These are phyloP conservation scores for Meandrina meandrites DNA, from an alignment of 92 coral and sea anemone species.

Conservation along the genomic window DNA sequence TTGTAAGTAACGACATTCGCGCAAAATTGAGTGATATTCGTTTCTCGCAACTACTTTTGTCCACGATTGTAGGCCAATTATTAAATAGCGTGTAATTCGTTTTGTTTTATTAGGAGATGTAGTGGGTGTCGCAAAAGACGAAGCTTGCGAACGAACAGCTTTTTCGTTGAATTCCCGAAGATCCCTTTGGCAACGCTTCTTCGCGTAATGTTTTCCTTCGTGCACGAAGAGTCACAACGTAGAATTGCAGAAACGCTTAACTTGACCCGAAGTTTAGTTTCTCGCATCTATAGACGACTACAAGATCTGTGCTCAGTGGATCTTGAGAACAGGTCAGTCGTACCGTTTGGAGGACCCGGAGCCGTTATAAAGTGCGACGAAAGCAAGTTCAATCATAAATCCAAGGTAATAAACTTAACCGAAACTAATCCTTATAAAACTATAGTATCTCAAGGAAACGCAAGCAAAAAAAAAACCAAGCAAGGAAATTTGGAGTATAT, in stretches of 20 bases:
- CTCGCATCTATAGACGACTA: background rate
- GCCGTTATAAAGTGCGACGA: background rate
- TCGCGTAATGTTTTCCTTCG: background rate
- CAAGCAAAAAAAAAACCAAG: background rate
- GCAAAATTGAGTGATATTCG: too few relatives aligned
- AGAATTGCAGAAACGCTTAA: background rate
- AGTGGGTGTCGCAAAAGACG: conserved; percentile 5
- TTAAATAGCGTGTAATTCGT: too few relatives aligned
- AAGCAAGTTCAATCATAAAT: conserved; percentile 8
- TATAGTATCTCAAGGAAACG: background rate
- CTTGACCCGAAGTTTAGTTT: background rate
- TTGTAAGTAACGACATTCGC: too few relatives aligned
- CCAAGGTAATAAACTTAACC: background rate
- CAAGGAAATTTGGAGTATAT: too few relatives aligned
- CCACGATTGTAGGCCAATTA: background rate
- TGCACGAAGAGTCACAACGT: background rate
- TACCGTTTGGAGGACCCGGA: background rate
- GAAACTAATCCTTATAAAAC: background rate
- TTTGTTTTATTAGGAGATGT: background rate
- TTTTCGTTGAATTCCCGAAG: conserved; percentile 2
- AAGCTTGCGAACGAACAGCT: background rate
- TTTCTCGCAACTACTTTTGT: too few relatives aligned
- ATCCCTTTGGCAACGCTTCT: background rate
- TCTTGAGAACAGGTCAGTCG: background rate
- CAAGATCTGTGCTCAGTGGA: background rate